A percentile compares a stretch with the other conserved stretches of the same genome.
phyloP scores from a whole-genome alignment of 2,888 invertebrate genomes.

The Rhagonycha fulva region DNA sequence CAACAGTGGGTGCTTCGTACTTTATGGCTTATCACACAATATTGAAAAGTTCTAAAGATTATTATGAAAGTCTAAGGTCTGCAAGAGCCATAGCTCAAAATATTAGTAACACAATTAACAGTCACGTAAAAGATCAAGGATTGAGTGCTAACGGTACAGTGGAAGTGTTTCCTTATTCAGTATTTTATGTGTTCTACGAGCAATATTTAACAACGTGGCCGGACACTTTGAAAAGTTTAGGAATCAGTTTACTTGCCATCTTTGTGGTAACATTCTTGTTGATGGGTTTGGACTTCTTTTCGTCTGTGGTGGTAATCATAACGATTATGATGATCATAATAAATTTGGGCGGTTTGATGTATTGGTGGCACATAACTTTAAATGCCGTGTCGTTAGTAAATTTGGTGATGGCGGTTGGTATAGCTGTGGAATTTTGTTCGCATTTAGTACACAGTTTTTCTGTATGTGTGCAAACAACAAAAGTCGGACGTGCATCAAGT shows the following conservation, averaged over 20 bases:
- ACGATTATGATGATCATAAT: conserved; percentile 94
- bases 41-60: conserved; percentile 86
- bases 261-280: conserved; percentile 90
- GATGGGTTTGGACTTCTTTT: conserved; percentile 92
- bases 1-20: conserved; percentile 76
- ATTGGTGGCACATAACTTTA: conserved; percentile 92
- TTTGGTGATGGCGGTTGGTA: conserved; percentile 96
- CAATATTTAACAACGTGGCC: conserved; percentile 97
- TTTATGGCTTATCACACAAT: conserved; percentile 96
- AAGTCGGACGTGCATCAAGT: conserved; percentile 79
- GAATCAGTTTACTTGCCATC: conserved; percentile 88
- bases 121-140: conserved; percentile 52
- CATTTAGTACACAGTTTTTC: conserved; percentile 94
- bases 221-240: conserved; percentile 85
- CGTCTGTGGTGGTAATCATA: conserved; percentile 84
- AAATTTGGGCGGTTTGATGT: conserved; percentile 95
- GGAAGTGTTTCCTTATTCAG: conserved; percentile 80
- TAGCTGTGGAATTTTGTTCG: conserved; percentile 98
- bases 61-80: conserved; percentile 82
- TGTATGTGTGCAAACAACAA: conserved; percentile 71
- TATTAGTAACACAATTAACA: conserved; percentile 76
- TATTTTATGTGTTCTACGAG: conserved; percentile 99
- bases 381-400: conserved; percentile 98
- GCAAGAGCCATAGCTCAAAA: conserved; percentile 83
- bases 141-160: conserved; percentile 32